A percentile compares a stretch with the other conserved stretches of the same genome.
Evolutionary conservation across 2,888 invertebrate species (phyloP).

Genomic region (Cosmia trapezina): DNA sequence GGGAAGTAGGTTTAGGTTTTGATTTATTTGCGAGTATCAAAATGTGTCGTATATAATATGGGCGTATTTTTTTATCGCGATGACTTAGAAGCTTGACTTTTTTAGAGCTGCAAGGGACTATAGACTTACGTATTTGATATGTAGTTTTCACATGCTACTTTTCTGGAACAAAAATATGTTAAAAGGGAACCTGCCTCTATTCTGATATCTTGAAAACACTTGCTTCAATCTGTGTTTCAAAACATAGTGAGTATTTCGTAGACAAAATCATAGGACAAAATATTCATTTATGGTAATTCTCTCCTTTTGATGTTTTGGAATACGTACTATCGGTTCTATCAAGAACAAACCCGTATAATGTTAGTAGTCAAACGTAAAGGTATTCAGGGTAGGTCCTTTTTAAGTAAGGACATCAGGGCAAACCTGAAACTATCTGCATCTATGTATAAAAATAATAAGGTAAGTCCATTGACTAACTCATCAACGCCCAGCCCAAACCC

Average conservation of each 20-base stretch:
- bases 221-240: slow-evolving; percentile 8
- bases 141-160: background rate
- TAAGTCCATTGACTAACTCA: no score
- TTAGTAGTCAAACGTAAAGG: background rate
- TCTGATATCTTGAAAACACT: slow-evolving; percentile 20
- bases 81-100: no score
- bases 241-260: slow-evolving; percentile 6
- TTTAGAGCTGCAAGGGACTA: no score
- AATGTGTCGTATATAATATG: no score
- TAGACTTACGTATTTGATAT: no score
- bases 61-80: no score
- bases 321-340: background rate
- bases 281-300: slow-evolving; percentile 43
- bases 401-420: background rate
- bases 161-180: slow-evolving; percentile 10
- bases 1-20: no score
- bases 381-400: background rate
- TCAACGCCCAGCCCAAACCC: no score
- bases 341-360: background rate
- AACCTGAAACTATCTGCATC: background rate
- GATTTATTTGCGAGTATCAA: no score
- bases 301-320: slow-evolving; percentile 30
- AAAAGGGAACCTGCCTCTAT: background rate
- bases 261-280: slow-evolving; percentile 24
- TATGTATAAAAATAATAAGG: no score